Base-by-base conservation (phyloP, 2,888 invertebrate species). In the Andrena dorsata region DNA sequence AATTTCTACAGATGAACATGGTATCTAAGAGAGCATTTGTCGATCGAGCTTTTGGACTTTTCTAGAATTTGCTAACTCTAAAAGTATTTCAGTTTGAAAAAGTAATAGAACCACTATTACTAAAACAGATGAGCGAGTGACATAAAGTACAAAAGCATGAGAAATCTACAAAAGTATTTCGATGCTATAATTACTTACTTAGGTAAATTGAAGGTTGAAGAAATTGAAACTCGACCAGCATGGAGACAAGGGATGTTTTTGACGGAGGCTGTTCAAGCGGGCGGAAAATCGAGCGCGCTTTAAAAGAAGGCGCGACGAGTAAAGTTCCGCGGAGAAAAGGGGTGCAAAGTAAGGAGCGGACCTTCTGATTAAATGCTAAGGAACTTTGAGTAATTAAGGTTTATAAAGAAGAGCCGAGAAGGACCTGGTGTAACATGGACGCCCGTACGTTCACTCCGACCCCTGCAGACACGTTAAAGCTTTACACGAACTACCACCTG, bases 331-430 rank as follows among this genome's bases (percentile, higher is more conserved):
- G 8, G 20, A 47, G 41, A 35, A 8, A 41, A 28, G 16, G n/a
- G 13, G 20, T 13, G n/a, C n/a, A 65, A 61, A 35, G 49, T 4
- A 32, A 26, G 10, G 20, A 13, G n/a, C 30, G 49, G 35, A 53
- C 35, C 51, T 61, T 41, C 70, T 61, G 61, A 76, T 70, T 76
- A 76, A 76, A 61, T 64, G 64, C 76, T 49, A 64, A 72, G 73
- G 73, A 76, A 73, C 73, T 76, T 76, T 60, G 64, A 72, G 64
- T 64, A 58, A 72, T 76, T 76, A 76, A 76, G 71, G 51, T 30
- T 6, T 10, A 32, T 30, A 28, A 73, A 51, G 58, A 41, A 28
- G 65, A 49, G 30, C 77, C 56, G 66, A 60, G 32, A 56, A 58
- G 32, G 47, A 56, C 41, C 41, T 13, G 13, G 41, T n/a, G 30